Evolutionary conservation across 2,797 vertebrate genomes (phyloP).

Genomic region (Acrocephalus scirpaceus): DNA sequence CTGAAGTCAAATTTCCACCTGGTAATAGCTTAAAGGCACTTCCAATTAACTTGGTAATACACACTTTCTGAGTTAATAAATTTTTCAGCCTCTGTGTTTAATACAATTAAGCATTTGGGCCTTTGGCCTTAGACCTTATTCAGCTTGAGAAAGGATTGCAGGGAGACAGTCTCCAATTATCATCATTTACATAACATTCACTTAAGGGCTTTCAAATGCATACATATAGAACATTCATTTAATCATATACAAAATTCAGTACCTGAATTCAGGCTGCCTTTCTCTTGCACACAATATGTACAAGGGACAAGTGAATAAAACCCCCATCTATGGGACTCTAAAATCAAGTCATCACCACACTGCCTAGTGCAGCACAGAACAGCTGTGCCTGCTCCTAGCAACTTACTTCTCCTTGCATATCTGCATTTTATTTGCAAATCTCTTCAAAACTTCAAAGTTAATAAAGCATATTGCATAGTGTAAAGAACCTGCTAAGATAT

Average conservation of each 20-base stretch:
- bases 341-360: not conserved
- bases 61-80: conserved; percentile 66
- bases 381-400: not conserved
- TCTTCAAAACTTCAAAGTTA: conserved; percentile 46
- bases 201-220: conserved; percentile 41
- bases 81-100: conserved; percentile 61
- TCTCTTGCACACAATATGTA: not conserved
- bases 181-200: conserved; percentile 56
- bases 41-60: conserved; percentile 62
- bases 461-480: not conserved
- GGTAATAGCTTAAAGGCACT: conserved; percentile 60
- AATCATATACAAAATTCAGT: not conserved
- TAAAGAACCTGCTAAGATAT: not conserved
- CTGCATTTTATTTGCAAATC: conserved; percentile 39
- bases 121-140: conserved; percentile 68
- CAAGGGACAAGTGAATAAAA: not conserved
- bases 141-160: conserved; percentile 33
- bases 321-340: not conserved
- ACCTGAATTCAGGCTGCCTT: not conserved
- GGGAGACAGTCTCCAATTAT: conserved; percentile 48
- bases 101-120: conserved; percentile 64
- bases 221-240: not conserved
- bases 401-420: not conserved
- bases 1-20: conserved; percentile 66
- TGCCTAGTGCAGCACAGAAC: not conserved